phyloP scores from a whole-genome alignment of 2,113 vertebrate species.

The Mirounga angustirostris region DNA sequence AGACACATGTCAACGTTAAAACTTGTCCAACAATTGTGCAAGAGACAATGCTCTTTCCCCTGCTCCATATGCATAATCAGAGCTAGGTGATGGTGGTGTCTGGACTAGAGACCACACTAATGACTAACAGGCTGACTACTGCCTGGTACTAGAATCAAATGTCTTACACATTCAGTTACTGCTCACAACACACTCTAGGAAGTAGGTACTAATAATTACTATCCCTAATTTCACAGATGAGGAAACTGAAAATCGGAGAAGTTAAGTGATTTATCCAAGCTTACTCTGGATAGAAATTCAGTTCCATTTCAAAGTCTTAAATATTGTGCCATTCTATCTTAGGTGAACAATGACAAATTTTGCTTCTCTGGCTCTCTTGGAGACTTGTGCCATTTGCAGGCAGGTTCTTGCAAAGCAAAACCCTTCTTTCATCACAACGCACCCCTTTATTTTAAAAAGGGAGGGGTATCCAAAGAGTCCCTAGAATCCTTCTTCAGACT shows the following conservation, averaged over 20 bases:
- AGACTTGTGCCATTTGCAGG: neutral
- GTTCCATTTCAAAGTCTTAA: neutral
- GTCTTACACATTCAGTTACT: neutral
- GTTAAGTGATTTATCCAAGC: neutral
- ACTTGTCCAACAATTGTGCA: neutral
- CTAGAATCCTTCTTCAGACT: neutral
- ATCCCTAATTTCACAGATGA: neutral
- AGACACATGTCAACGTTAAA: neutral
- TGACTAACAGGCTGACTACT: neutral
- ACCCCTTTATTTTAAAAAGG: neutral
- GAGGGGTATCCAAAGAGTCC: neutral
- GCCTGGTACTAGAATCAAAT: neutral
- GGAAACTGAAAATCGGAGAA: conserved; percentile 12
- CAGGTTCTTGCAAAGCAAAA: conserved; percentile 42
- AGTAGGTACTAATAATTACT: neutral
- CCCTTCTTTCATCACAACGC: neutral
- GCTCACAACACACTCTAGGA: neutral
- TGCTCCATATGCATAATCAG: neutral
- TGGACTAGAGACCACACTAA: neutral
- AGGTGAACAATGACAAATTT: neutral
- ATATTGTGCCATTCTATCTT: neutral
- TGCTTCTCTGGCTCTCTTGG: neutral
- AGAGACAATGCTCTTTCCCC: neutral
- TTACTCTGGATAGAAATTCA: neutral
- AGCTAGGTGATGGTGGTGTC: neutral